Base-by-base conservation (phyloP, 37 sponge, comb jelly and placozoan species). In the Spongilla lacustris region DNA sequence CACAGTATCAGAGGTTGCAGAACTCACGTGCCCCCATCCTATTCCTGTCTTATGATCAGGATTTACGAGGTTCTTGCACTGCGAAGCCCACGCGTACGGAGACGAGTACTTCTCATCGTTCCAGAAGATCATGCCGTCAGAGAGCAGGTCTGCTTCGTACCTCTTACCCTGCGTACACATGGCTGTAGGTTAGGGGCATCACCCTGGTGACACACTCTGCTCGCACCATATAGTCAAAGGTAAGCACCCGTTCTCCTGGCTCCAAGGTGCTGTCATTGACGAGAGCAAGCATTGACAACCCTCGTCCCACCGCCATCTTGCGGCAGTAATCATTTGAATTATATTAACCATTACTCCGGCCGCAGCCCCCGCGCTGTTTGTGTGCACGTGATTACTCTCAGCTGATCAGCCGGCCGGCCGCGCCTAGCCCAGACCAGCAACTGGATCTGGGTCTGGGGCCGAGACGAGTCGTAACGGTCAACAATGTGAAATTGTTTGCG, bases 1-100 rank as follows among this genome's bases (percentile, higher is more conserved):
- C 36, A 38, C 36, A 72, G 23, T 35, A 21, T 35, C 75, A 27
- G 12, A 14, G 1, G 58, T 27, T 30, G 27, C 31, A 68, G 29
- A n/a, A 72, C 80, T 84, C 73, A 95, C 96, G 69, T 91, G 90
- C n/a, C 86, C 91, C 91, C 96, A 93, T 68, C 94, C 96, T 77
- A 90, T 92, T 11, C 92, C 93, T 36, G 89, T 88, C 82, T 93
- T 93, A 67, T 93, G 91, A 32, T 90, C 89, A 19, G 96, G 93
- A 50, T 96, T 96, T 23, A 91, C 85, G 24, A 84, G 70, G 33
- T 93, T 90, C 87, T 96, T 96, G 83, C 94, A 90, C 69, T 96
- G 94, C 19, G 94, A 91, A 17, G 93, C 94, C 96, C 96, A 96
- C 2, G 94, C 94, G 71, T 86, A 83, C 0, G 94, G 91, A 17